These are phyloP conservation scores for Flexamia atlantica DNA, from an alignment of 2,888 invertebrate species.

Conservation along the genomic window DNA sequence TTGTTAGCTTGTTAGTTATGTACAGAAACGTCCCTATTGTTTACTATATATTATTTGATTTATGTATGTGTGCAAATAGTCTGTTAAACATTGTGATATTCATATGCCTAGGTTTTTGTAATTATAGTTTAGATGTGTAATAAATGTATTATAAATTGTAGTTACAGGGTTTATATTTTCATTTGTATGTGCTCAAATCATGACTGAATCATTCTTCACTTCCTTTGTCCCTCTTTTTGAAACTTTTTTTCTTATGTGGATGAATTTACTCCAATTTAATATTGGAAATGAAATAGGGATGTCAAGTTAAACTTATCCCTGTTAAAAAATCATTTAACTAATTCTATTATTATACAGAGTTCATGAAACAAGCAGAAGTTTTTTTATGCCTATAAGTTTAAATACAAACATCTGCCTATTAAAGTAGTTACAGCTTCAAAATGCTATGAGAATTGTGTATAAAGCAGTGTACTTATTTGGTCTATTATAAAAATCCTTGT, in stretches of 20 bases:
- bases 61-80: constrained; percentile 58
- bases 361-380: no score
- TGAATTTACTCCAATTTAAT: no score
- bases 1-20: constrained; percentile 1
- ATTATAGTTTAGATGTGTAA: constrained; percentile 60
- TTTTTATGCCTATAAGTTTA: no score
- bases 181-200: constrained; percentile 47
- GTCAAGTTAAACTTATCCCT: no score
- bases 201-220: constrained; percentile 41
- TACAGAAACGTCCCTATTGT: constrained; percentile 28
- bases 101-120: constrained; percentile 61
- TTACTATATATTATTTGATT: constrained; percentile 37
- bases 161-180: constrained; percentile 28
- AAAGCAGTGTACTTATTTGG: no score
- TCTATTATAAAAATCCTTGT: no score
- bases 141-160: constrained; percentile 50
- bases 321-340: no score
- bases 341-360: no score
- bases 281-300: no score
- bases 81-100: constrained; percentile 61
- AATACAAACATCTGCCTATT: no score
- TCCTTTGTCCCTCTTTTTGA: neutral
- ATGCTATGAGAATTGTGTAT: no score
- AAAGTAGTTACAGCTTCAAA: no score
- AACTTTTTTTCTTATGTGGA: neutral